These are phyloP conservation scores for Acromyrmex heyeri DNA, from an alignment of 1,140 invertebrate species.

Conservation along the genomic window DNA sequence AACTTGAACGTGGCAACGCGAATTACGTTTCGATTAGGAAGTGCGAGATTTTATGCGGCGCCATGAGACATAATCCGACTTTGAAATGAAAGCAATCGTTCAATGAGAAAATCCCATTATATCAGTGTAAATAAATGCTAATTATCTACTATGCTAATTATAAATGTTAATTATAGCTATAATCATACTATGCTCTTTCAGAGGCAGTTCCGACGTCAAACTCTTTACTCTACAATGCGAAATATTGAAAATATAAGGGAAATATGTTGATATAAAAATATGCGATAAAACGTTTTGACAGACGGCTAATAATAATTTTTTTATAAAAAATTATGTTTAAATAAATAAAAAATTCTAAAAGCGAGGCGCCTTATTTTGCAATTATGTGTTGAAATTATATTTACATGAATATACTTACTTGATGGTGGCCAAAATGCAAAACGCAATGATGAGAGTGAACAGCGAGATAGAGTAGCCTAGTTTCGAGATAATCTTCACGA, in stretches of 20 bases:
- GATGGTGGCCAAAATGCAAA: conserved; percentile 89
- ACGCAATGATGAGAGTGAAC: conserved; percentile 89
- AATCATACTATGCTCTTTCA: background rate
- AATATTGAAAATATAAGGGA: background rate
- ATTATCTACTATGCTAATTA: background rate
- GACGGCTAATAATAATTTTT: background rate
- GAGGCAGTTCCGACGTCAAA: background rate
- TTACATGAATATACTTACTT: conserved; percentile 88
- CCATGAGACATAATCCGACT: background rate
- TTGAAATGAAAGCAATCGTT: background rate
- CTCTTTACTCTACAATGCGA: background rate
- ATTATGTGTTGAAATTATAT: background rate
- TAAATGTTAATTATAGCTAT: background rate
- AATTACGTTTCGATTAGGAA: conserved; percentile 33
- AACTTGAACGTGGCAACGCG: conserved; percentile 70
- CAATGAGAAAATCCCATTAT: background rate
- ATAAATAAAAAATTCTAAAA: background rate
- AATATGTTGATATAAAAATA: background rate
- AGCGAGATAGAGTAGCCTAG: conserved; percentile 91
- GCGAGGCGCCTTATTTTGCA: background rate
- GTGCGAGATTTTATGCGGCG: conserved; percentile 2
- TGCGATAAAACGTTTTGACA: background rate
- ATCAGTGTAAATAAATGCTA: background rate
- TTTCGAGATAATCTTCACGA: conserved; percentile 89
- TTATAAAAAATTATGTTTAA: background rate